Percentiles rank a stretch among this genome's conserved stretches.
These are phyloP conservation scores for Myathropa florea DNA, from an alignment of 2,888 invertebrate species.

Conservation along the genomic window DNA sequence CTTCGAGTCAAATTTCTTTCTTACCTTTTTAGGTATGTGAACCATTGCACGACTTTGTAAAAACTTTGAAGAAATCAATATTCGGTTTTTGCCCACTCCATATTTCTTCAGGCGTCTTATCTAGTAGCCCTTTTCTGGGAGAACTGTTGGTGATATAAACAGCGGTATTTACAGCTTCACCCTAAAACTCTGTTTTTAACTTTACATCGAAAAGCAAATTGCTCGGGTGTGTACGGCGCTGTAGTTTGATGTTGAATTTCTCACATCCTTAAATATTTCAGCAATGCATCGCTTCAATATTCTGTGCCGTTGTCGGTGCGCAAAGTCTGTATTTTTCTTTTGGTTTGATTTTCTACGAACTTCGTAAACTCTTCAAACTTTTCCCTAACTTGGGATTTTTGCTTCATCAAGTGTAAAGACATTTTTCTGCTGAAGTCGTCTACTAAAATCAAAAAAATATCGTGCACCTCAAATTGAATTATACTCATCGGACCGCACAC, in stretches of 20 bases:
- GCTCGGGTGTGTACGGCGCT: slow-evolving; percentile 64
- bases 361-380: slow-evolving; percentile 59
- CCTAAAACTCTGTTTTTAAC: slow-evolving; percentile 40
- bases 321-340: slow-evolving; percentile 46
- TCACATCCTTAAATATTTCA: too few species aligned
- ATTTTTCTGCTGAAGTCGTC: neutral
- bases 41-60: neutral
- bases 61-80: slow-evolving; percentile 35
- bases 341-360: slow-evolving; percentile 62
- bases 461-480: neutral
- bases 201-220: neutral
- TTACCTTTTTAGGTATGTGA: neutral
- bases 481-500: neutral
- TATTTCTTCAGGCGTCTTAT: slow-evolving; percentile 46
- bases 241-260: slow-evolving; percentile 66
- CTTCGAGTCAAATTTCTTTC: neutral
- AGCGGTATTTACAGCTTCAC: slow-evolving; percentile 62
- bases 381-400: slow-evolving; percentile 38
- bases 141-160: slow-evolving; percentile 50
- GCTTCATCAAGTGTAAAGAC: neutral
- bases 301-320: too few species aligned
- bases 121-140: slow-evolving; percentile 26
- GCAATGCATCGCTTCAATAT: too few species aligned
- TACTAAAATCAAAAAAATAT: neutral
- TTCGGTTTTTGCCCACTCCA: slow-evolving; percentile 48